Percentiles rank a stretch among this genome's conserved stretches.
These are phyloP conservation scores for Nymphalis io DNA, from an alignment of 1,140 invertebrate genomes.

Conservation along the genomic window DNA sequence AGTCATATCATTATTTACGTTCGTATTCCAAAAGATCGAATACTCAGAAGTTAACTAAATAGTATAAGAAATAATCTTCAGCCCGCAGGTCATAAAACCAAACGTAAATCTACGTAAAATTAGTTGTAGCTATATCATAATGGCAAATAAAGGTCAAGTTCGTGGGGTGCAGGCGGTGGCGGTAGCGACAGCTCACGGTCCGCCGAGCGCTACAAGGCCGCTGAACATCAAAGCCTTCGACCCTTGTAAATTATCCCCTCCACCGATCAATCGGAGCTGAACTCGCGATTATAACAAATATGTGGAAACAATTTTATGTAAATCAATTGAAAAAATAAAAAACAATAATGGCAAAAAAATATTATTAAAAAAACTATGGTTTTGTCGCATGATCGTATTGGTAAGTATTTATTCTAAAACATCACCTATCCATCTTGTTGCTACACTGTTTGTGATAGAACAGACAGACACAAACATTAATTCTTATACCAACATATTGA, in stretches of 20 bases:
- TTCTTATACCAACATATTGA: no score
- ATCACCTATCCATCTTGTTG: no score
- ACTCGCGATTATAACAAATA: slow-evolving; percentile 37
- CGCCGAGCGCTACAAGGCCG: slow-evolving; percentile 59
- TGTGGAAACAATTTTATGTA: slow-evolving; percentile 11
- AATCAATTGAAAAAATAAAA: neutral
- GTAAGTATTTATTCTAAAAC: no score
- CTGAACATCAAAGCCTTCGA: slow-evolving; percentile 68
- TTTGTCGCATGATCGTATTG: no score
- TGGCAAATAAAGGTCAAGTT: slow-evolving; percentile 49
- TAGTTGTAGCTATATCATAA: slow-evolving; percentile 11
- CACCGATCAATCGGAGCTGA: slow-evolving; percentile 45
- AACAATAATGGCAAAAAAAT: no score
- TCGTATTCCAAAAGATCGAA: no score
- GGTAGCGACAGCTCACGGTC: slow-evolving; percentile 47
- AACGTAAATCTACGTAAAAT: neutral
- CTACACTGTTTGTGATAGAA: no score
- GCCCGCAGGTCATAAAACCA: neutral
- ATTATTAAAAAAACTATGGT: no score
- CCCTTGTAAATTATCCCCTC: slow-evolving; percentile 59
- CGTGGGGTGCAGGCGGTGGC: slow-evolving; percentile 19
- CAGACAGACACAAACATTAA: no score
- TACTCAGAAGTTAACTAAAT: neutral
- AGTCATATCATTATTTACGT: no score
- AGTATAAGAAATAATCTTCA: no score